Conservation (phyloP, 1,140 invertebrate species). For the Magallana ariakensis region DNA sequence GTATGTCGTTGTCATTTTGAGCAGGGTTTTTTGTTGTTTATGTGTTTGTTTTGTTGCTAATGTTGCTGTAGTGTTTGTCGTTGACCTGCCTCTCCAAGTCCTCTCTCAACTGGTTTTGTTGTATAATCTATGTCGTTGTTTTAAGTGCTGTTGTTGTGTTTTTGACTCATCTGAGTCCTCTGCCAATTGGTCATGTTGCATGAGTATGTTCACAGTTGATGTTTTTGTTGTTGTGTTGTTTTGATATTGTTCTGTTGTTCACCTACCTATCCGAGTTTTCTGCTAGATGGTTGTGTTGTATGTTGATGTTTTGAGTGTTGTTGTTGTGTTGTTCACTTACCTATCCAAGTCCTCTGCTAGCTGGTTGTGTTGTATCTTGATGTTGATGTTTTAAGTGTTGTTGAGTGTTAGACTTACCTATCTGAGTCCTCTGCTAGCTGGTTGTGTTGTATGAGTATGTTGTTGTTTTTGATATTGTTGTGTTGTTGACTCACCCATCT, state of each 20-base stretch:
- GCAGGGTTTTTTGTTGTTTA: too few species aligned
- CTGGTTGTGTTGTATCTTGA: background rate
- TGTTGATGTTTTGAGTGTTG: background rate
- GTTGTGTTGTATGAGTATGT: background rate
- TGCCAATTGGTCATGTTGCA: background rate
- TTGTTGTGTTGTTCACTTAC: background rate
- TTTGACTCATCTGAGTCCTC: too few species aligned
- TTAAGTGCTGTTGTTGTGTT: too few species aligned
- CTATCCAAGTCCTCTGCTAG: background rate
- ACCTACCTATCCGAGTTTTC: too few species aligned
- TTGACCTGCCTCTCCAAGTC: too few species aligned
- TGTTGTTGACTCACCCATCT: too few species aligned
- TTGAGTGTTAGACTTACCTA: constrained; percentile 78
- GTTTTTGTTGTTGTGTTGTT: too few species aligned
- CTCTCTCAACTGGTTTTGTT: background rate
- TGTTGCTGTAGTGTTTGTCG: too few species aligned
- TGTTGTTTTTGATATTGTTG: background rate
- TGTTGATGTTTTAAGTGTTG: too few species aligned
- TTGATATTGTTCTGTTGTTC: background rate
- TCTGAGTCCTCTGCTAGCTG: background rate
- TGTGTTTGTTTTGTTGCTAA: too few species aligned
- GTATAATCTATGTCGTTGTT: too few species aligned
- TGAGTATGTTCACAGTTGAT: too few species aligned
- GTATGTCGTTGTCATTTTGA: background rate
- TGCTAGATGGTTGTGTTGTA: background rate